Base-by-base conservation (phyloP, 2,797 vertebrate genomes). In the Smutsia gigantea region DNA sequence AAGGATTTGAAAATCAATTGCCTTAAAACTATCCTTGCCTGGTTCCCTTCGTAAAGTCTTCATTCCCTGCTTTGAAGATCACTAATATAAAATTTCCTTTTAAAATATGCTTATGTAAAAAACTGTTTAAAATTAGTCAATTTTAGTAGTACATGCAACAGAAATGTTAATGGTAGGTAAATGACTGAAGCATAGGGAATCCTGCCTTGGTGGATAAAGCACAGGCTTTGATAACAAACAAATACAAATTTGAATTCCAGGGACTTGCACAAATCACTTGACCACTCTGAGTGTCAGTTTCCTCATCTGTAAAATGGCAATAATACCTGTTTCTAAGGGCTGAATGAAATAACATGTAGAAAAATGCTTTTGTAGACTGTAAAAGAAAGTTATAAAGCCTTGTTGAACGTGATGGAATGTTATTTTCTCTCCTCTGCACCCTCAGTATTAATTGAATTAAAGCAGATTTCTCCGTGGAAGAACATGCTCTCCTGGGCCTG, bases 381-480 rank as follows among this genome's bases (percentile, higher is more conserved):
- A 78, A 77, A 71, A 96, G n/a, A 89, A 81, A 46, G 46, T 75
- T 77, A 63, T 10, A 91, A 87, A 88, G 21, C 37, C 61, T 87
- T 23, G 4, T 69, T 84, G 55, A 89, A 64, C 61, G 25, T 69
- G 19, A 81, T 39, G 5, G 49, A 72, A 0, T 34, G 15, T 61
- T 46, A 46, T 46, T 53, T 86, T 23, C 64, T 39, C 57, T 49
- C 39, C 14, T 55, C 55, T 25, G 21, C 29, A n/a, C 59, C 31
- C 42, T 51, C 27, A 51, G 1, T 19, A 59, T 84, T 53, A 94
- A 39, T 12, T 61, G 61, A 75, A 75, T 55, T 68, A 74, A 64
- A 66, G 21, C 74, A 92, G 53, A 82, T 4, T 37, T 63, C 25
- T 64, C 5, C 19, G 9, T 74, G 61, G 66, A 89, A 64, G 25